Evolutionary conservation across 2,888 invertebrate genomes (phyloP).

Genomic region (Ypsolopha sequella): DNA sequence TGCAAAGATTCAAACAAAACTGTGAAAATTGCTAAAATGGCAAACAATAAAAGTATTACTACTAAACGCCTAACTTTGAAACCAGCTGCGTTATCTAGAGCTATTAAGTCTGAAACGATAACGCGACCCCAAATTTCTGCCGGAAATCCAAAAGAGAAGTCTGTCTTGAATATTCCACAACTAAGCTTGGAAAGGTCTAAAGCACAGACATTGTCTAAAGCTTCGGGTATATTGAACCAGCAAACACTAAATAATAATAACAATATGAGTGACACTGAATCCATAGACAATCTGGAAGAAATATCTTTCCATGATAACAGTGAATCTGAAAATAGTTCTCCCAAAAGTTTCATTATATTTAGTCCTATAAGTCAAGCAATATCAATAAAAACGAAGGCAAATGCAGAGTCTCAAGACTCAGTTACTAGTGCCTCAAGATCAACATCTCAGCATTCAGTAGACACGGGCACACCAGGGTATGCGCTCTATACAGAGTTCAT

Average conservation of each 20-base stretch:
- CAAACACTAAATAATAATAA: neutral
- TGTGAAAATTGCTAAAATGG: neutral
- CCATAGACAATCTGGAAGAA: neutral
- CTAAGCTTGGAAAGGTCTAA: no score
- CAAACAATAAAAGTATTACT: constrained; percentile 23
- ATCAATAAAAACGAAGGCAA: neutral
- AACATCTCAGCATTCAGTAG: no score
- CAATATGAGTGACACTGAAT: neutral
- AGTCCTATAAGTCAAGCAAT: neutral
- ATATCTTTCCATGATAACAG: neutral
- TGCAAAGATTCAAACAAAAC: neutral
- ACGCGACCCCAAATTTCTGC: constrained; percentile 23
- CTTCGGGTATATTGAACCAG: neutral
- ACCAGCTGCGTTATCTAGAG: constrained; percentile 36
- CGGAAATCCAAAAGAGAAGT: neutral
- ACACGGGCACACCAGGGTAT: no score
- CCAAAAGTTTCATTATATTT: neutral
- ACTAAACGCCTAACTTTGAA: constrained; percentile 37
- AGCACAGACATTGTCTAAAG: no score
- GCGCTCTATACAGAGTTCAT: neutral
- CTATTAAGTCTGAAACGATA: constrained; percentile 46
- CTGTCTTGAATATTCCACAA: neutral
- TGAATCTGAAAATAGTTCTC: neutral
- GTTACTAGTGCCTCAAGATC: no score
- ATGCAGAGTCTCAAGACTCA: neutral